These are phyloP conservation scores for Rhagophthalmus giganteus DNA, from an alignment of 2,888 invertebrate genomes.

Conservation along the genomic window DNA sequence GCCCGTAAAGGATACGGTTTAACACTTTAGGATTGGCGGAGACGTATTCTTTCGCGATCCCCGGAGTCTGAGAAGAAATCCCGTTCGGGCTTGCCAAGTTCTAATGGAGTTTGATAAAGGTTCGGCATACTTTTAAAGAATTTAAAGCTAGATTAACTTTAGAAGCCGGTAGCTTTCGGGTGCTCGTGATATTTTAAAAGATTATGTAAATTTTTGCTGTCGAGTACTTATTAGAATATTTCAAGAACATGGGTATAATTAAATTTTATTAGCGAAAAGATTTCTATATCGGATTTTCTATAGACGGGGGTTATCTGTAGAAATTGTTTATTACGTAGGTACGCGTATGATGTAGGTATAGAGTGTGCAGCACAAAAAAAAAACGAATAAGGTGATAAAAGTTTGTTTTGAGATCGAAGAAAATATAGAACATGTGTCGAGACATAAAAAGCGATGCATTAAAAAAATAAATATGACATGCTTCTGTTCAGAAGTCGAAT, in stretches of 20 bases:
- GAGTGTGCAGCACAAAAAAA: no score
- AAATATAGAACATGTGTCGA: no score
- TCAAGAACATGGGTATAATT: neutral
- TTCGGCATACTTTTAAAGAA: slow-evolving; percentile 21
- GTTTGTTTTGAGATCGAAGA: no score
- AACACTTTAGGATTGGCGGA: slow-evolving; percentile 12
- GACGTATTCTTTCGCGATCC: neutral
- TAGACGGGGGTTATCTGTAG: no score
- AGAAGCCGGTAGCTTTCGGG: slow-evolving; percentile 17
- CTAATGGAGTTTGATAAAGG: slow-evolving; percentile 22
- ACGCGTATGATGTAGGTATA: no score
- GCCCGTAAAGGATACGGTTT: slow-evolving; percentile 18
- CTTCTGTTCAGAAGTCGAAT: no score
- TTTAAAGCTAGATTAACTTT: slow-evolving; percentile 23
- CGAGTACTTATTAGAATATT: slow-evolving; percentile 1
- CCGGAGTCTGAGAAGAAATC: neutral
- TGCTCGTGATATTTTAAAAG: slow-evolving; percentile 18
- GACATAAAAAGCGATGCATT: no score
- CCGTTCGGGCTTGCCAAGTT: slow-evolving; percentile 13
- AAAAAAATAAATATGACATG: no score
- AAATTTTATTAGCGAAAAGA: slow-evolving; percentile 1
- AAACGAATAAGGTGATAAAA: no score
- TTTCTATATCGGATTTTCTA: no score
- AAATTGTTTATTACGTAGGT: no score
- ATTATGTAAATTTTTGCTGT: slow-evolving; percentile 18